Base-by-base conservation (phyloP, 1,140 invertebrate genomes). In the Drosophila azteca region DNA sequence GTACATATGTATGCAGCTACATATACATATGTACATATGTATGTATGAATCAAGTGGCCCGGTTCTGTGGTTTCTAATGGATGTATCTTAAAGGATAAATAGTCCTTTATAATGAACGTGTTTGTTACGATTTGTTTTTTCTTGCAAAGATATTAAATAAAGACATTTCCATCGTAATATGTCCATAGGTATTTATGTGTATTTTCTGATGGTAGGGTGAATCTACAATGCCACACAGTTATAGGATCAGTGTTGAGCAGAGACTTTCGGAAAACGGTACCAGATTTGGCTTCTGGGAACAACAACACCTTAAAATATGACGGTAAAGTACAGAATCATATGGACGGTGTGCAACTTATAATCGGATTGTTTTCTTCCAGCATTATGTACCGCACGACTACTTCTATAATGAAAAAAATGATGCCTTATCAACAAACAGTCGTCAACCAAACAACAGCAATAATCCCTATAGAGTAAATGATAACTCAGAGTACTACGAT, bases 341-440 rank as follows among this genome's bases (percentile, higher is more conserved):
- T 8, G 7, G 24, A 39, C n/a, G 45, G 11, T 50, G 13, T 31
- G 35, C 5, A 22, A 9, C 22, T 57, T 22, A 48, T 15, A 8
- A 39, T 2, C 26, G 8, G 17, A 22, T 45, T 72, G 55, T 89
- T 84, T 22, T 48, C 0, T 52, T 53, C n/a, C 69, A 93, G 92
- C 77, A 90, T 59, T 91, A 92, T 75, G 92, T 91, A 59, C 90
- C 84, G 53, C 91, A 92, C 41, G 92, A 91, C 62, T 93, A 93
- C 67, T 89, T 83, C 62, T 92, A 92, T 62, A 92, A 92, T 70
- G 91, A 92, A 53, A 94, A 95, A 88, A 95, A 95, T 76, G 97
- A 98, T 92, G 97, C 96, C 73, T 93, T 98, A 66, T 98, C 95
- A 90, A 98, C 98, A 11, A 65, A 67, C 92, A 98, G 98, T 92